These are phyloP conservation scores for Cliona cf. orientalis DNA, from an alignment of 37 sponge, comb jelly and placozoan species.

Conservation along the genomic window DNA sequence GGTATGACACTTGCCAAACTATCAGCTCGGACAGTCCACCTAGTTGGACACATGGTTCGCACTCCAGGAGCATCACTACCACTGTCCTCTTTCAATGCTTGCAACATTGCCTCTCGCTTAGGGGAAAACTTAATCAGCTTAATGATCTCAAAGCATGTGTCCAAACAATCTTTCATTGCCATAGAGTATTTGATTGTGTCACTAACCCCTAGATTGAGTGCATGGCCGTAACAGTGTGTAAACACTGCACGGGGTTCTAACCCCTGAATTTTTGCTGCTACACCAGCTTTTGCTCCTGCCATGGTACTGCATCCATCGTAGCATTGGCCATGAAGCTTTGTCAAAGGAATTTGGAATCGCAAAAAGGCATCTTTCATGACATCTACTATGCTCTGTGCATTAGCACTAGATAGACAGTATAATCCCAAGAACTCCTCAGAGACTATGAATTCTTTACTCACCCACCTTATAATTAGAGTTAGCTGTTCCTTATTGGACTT, in stretches of 20 bases:
- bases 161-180: constrained; percentile 67
- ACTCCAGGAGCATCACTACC: constrained; percentile 58
- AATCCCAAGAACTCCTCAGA: constrained; percentile 62
- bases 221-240: constrained; percentile 87
- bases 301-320: constrained; percentile 82
- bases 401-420: constrained; percentile 33
- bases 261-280: constrained; percentile 54
- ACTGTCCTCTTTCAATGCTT: constrained; percentile 58
- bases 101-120: too few relatives aligned
- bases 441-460: constrained; percentile 34
- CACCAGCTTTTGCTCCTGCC: constrained; percentile 71
- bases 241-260: constrained; percentile 74
- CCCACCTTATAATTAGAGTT: constrained; percentile 57
- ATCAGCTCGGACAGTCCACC: constrained; percentile 79
- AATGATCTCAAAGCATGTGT: constrained; percentile 61
- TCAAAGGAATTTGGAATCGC: constrained; percentile 53
- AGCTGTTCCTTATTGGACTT: constrained; percentile 53
- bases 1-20: constrained; percentile 64
- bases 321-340: constrained; percentile 69
- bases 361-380: constrained; percentile 61
- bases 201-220: constrained; percentile 68
- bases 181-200: constrained; percentile 65
- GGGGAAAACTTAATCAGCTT: constrained; percentile 77
- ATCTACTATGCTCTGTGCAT: constrained; percentile 66
- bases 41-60: constrained; percentile 59